Conservation (phyloP, 2,888 invertebrate species). For the Eueremaeus valkanovi region DNA sequence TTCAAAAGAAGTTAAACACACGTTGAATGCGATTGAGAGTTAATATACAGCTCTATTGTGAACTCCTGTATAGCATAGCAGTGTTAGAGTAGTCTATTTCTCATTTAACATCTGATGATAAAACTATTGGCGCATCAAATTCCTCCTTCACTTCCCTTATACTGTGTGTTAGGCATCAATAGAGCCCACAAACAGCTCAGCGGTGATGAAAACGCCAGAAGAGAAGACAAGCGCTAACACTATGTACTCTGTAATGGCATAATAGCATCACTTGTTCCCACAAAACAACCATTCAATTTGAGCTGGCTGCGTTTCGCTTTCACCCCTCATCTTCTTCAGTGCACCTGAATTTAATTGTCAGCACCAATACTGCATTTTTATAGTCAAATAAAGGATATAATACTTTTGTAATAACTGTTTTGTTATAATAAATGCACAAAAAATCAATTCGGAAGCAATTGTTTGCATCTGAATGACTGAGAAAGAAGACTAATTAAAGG, state of each 20-base stretch:
- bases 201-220: background rate
- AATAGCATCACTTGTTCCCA: background rate
- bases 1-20: background rate
- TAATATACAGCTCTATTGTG: background rate
- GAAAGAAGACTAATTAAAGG: too few species aligned
- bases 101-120: background rate
- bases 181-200: background rate
- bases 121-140: slow-evolving; percentile 7
- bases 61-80: background rate
- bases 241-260: slow-evolving; percentile 4
- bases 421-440: too few species aligned
- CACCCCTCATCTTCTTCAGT: background rate
- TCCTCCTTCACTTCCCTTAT: background rate
- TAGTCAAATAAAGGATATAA: too few species aligned
- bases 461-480: too few species aligned
- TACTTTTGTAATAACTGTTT: too few species aligned
- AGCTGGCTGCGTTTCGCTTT: background rate
- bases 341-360: background rate
- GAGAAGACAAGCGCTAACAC: background rate
- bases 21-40: background rate
- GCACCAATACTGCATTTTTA: background rate
- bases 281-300: background rate
- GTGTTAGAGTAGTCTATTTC: background rate
- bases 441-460: too few species aligned
- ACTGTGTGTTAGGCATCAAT: background rate